Evolutionary conservation across 1,140 invertebrate genomes (phyloP).

Genomic region (Drosophila lini): DNA sequence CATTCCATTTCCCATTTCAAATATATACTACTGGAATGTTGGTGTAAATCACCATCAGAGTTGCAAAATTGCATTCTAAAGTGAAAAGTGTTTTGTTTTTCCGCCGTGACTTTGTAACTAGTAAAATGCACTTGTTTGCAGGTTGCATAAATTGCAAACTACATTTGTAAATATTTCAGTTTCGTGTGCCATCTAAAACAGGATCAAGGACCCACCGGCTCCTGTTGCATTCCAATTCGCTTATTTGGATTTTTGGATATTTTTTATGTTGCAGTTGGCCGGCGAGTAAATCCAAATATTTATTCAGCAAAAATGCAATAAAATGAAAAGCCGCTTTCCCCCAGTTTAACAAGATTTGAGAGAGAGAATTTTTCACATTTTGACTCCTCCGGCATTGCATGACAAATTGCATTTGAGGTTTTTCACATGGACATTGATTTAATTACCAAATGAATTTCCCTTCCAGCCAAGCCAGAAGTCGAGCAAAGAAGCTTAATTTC

Average conservation of each 20-base stretch:
- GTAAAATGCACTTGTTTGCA: conserved; percentile 39
- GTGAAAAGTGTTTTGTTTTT: conserved; percentile 25
- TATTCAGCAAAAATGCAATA: conserved; percentile 60
- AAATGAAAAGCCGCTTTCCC: conserved; percentile 20
- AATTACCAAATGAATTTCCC: conserved; percentile 62
- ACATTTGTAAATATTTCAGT: conserved; percentile 62
- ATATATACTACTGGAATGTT: conserved; percentile 6
- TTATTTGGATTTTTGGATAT: conserved; percentile 8
- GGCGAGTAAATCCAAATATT: conserved; percentile 46
- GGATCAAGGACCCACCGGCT: conserved; percentile 21
- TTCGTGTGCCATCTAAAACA: conserved; percentile 33
- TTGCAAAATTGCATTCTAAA: conserved; percentile 23
- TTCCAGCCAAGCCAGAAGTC: conserved; percentile 16
- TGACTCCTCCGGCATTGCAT: conserved; percentile 41
- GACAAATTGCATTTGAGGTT: conserved; percentile 59
- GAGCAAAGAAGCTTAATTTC: conserved; percentile 44
- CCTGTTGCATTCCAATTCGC: conserved; percentile 29
- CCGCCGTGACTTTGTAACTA: conserved; percentile 22
- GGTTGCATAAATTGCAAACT: conserved; percentile 48
- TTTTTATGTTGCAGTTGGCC: conserved; percentile 10
- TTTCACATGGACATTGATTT: conserved; percentile 64
- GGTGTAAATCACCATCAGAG: conserved; percentile 13
- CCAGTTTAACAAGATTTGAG: conserved; percentile 17
- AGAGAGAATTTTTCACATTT: conserved; percentile 24
- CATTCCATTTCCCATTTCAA: conserved; percentile 17